Percentiles rank a stretch among this genome's conserved stretches.
Evolutionary conservation across 1,140 invertebrate species (phyloP).

Genomic region (Pseudomyrmex pallidus): DNA sequence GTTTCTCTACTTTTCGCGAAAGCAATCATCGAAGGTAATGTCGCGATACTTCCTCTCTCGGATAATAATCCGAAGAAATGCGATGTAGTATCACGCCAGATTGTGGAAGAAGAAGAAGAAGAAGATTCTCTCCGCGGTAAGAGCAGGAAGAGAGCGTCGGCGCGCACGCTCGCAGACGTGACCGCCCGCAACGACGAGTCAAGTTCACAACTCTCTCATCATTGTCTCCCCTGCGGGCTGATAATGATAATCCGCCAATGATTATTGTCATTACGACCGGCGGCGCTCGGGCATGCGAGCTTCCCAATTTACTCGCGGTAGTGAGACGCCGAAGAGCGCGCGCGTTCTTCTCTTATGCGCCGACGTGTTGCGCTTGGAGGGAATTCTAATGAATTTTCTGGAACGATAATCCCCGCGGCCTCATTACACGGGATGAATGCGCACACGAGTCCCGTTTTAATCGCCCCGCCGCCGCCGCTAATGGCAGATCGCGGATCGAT

Average conservation of each 20-base stretch:
- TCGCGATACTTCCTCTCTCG: constrained; percentile 21
- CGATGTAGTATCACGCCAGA: not conserved
- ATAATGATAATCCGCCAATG: constrained; percentile 68
- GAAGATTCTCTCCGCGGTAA: not conserved
- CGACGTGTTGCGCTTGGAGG: not conserved
- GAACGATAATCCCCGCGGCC: constrained; percentile 29
- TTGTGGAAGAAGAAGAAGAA: not conserved
- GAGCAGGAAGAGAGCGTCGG: constrained; percentile 8
- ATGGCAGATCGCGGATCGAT: constrained; percentile 42
- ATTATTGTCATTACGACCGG: constrained; percentile 54
- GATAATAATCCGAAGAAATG: constrained; percentile 21
- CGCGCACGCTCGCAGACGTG: constrained; percentile 30
- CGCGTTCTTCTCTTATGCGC: not conserved
- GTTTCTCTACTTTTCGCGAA: not conserved
- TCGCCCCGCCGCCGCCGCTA: constrained; percentile 3
- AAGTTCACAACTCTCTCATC: constrained; percentile 82
- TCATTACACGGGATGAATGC: constrained; percentile 50
- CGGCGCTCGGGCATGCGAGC: constrained; percentile 1
- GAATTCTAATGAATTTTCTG: constrained; percentile 47
- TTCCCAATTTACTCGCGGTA: constrained; percentile 31
- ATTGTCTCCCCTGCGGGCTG: constrained; percentile 74
- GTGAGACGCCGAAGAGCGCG: too few relatives aligned
- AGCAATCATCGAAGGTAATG: constrained; percentile 17
- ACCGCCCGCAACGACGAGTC: constrained; percentile 65
- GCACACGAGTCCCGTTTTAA: constrained; percentile 41